Conservation (phyloP, 2,888 invertebrate species). For the Elegia similella region DNA sequence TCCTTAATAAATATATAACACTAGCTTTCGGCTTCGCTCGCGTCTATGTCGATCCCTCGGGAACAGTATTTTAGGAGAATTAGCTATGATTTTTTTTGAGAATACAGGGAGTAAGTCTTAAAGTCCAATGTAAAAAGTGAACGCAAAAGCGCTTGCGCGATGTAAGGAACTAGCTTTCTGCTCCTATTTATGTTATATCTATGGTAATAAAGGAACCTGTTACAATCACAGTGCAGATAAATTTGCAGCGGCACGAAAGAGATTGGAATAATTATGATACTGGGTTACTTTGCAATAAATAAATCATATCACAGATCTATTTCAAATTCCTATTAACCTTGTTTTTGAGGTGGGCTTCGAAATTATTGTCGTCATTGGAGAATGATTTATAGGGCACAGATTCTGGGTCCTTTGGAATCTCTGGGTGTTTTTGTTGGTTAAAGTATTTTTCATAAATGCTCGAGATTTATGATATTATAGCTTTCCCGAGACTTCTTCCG, state of each 20-base stretch:
- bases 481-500: too few species aligned
- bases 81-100: too few species aligned
- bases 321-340: constrained; percentile 8
- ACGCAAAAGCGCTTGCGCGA: not conserved
- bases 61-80: too few species aligned
- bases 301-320: constrained; percentile 12
- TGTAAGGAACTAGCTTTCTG: not conserved
- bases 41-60: too few species aligned
- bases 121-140: not conserved
- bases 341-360: not conserved
- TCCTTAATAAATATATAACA: too few species aligned
- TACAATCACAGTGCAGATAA: constrained; percentile 25
- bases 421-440: too few species aligned
- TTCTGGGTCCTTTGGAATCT: not conserved
- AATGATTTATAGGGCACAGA: not conserved
- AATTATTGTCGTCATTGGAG: not conserved
- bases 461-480: too few species aligned
- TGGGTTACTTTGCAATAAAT: constrained; percentile 14
- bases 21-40: too few species aligned
- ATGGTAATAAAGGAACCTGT: constrained; percentile 28
- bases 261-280: constrained; percentile 26
- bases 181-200: constrained; percentile 7
- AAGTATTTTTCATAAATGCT: too few species aligned
- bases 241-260: constrained; percentile 26
- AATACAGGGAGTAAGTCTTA: too few species aligned